Evolutionary conservation across 2,113 vertebrate genomes (phyloP), one percentile per base, ranked within the genome.

Genomic region (Nibea albiflora): DNA sequence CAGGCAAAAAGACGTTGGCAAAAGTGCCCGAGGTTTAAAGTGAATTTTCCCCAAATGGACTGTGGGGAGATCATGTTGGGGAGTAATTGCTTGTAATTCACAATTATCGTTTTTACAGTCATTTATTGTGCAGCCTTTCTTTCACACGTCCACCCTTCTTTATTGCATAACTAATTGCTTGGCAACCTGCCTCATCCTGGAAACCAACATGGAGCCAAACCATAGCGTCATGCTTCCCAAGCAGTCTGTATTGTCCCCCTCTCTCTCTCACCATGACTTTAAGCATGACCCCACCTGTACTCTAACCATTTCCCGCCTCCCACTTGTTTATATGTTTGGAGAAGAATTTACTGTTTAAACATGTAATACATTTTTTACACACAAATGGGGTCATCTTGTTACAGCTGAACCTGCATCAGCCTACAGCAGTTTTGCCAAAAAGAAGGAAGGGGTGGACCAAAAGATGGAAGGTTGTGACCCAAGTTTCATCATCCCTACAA

Each of bases 371-470:
- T 64, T 39, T 54, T 67, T 53, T 31, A 28, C 54, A 44, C 58
- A 57, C 15, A 72, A 70, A 46, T 44, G 15, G 26, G 50, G 0
- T 78, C 22, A 10, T 90, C 57, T 87, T 74, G 24, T 94, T 92
- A 84, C 92, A 94, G 92, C 78, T 54, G 83, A 87, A 57, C 63
- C 71, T 58, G 70, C 57, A 6, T 78, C 87, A 49, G 44, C 79
- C 80, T 50, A 60, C 63, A 82, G 44, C 15, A 31, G 60, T 52
- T 52, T 56, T 63, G 62, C 73, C 72, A 70, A 52, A 28, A 83
- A 78, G 58, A 73, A 17, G n/a, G 56, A 65, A 31, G 64, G 19
- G 35, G 42, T 11, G 58, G 56, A 71, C 64, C 57, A n/a, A 11
- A 57, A 39, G n/a, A 31, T 53, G 39, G 20, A 73, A 73, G 28